Conservation (phyloP, 2,888 invertebrate species). For the Agrypnus murinus region DNA sequence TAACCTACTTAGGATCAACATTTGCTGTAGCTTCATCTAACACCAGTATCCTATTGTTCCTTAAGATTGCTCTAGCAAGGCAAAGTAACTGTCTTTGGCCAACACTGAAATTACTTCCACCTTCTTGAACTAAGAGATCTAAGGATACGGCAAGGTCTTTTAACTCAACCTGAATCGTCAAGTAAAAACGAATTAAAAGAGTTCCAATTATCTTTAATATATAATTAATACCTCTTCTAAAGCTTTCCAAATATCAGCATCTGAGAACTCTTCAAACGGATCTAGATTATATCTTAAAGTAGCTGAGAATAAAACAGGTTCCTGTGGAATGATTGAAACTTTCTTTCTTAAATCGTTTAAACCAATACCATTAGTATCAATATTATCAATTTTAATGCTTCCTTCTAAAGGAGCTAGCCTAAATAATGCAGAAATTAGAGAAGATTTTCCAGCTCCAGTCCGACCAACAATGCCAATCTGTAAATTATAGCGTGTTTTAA, state of each 20-base stretch:
- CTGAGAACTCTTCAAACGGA: slow-evolving; percentile 83
- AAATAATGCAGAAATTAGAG: slow-evolving; percentile 87
- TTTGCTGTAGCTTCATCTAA: slow-evolving; percentile 95
- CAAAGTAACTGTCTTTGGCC: slow-evolving; percentile 93
- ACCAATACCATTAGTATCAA: slow-evolving; percentile 81
- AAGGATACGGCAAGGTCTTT: slow-evolving; percentile 80
- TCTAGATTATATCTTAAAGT: slow-evolving; percentile 89
- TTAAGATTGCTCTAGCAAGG: slow-evolving; percentile 87
- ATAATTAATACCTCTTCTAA: slow-evolving; percentile 76
- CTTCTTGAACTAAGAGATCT: slow-evolving; percentile 80
- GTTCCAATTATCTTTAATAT: neutral
- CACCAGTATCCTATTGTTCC: slow-evolving; percentile 85
- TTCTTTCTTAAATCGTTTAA: slow-evolving; percentile 84
- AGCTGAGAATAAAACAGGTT: slow-evolving; percentile 78
- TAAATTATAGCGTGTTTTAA: slow-evolving; percentile 29
- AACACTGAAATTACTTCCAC: slow-evolving; percentile 88
- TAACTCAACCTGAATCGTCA: slow-evolving; percentile 79
- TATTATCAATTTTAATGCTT: slow-evolving; percentile 82
- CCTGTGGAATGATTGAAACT: slow-evolving; percentile 82
- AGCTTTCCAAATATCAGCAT: slow-evolving; percentile 84
- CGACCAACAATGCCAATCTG: slow-evolving; percentile 89
- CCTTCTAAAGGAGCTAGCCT: slow-evolving; percentile 87
- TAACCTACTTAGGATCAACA: slow-evolving; percentile 85
- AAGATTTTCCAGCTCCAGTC: slow-evolving; percentile 91
- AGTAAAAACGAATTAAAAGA: slow-evolving; percentile 62